Evolutionary conservation across 1,140 invertebrate species (phyloP), one percentile per base, ranked within the genome.

Genomic region (Samia ricini): DNA sequence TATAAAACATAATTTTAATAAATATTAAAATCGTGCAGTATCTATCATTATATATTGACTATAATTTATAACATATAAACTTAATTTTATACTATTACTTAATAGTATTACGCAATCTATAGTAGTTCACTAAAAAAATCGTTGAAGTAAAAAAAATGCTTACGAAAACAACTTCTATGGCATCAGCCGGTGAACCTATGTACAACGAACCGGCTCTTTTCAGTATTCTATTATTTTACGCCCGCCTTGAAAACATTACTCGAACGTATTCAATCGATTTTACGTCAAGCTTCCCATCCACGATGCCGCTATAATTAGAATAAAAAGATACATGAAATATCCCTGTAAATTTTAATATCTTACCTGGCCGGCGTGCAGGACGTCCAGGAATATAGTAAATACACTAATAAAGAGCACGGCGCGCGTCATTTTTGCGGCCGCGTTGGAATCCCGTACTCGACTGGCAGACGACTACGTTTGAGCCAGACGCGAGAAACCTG

Each of bases 401-500:
- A 89, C 86, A 89, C 86, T 84, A 78, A 89, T 84, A 82, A 88
- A 88, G 77, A 89, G 81, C 77, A 84, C 87, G 87, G 81, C 87
- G 76, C 87, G 87, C 87, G 85, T 72, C 87, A 89, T 89, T 66
- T 60, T 87, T 79, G 87, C 85, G 87, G 85, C 83, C 87, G 85
- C 85, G 81, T 65, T 69, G 74, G 75, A 73, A 75, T 76, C 65
- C 69, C 65, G 55, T 60, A 65, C 70, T 70, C 69, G 77, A 76
- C 71, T 73, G 69, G 70, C 66, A 57, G 68, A 69, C 64, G 75
- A 70, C 79, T 82, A 84, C 86, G 86, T 89, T 81, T 68, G 72
- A 69, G 62, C 77, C 73, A 69, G 71, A 78, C 85, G 85, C 82
- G 74, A 76, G 75, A 83, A 86, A 83, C 79, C 86, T 88, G 82